phyloP scores from a whole-genome alignment of 2,113 vertebrate species.

The Patagioenas fasciata region DNA sequence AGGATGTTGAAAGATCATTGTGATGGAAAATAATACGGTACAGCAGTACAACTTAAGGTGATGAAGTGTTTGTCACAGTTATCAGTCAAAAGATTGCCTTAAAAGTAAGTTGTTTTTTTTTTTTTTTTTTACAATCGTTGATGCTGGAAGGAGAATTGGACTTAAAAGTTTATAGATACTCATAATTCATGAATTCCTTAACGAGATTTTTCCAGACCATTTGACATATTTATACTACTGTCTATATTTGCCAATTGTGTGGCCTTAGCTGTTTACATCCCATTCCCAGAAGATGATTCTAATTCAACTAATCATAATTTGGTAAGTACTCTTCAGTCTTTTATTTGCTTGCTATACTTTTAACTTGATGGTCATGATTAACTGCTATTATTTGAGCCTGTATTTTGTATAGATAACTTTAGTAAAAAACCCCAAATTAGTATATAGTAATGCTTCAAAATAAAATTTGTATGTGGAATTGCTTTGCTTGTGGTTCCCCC shows the following conservation, averaged over 20 bases:
- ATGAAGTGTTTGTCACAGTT: background rate
- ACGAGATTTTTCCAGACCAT: constrained; percentile 88
- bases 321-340: constrained; percentile 82
- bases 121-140: background rate
- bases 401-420: background rate
- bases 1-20: background rate
- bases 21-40: background rate
- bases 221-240: constrained; percentile 99
- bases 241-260: constrained; percentile 99
- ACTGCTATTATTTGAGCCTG: background rate
- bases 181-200: constrained; percentile 78
- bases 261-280: constrained; percentile 99
- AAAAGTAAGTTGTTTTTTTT: constrained; percentile 33
- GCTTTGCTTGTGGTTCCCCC: background rate
- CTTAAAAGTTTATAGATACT: background rate
- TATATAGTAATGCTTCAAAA: background rate
- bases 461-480: background rate
- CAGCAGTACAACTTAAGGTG: background rate
- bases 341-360: background rate
- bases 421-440: background rate
- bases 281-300: constrained; percentile 98
- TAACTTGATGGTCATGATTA: background rate
- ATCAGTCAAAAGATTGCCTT: background rate
- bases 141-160: background rate
- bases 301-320: constrained; percentile 99